Evolutionary conservation across 2,888 invertebrate species (phyloP).

Genomic region (Timandra comae): DNA sequence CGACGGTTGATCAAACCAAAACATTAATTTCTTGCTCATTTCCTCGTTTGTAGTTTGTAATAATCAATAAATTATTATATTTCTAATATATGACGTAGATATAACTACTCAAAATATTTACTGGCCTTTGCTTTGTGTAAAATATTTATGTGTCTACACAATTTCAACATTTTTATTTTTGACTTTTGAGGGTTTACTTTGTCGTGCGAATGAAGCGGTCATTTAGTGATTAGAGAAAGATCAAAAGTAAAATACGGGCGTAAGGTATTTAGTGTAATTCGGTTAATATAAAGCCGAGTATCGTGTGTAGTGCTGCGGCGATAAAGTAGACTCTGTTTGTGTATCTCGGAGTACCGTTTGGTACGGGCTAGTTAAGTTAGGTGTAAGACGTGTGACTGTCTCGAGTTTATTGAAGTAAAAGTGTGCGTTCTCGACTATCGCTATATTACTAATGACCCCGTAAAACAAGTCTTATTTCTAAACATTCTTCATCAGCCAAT

Average conservation of each 20-base stretch:
- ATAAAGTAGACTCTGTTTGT: conserved; percentile 25
- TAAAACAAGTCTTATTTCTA: conserved; percentile 18
- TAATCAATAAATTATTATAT: conserved; percentile 52
- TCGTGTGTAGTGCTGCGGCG: conserved; percentile 4
- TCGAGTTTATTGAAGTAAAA: conserved; percentile 41
- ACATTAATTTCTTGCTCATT: conserved; percentile 59
- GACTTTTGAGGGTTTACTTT: background rate
- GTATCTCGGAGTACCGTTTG: conserved; percentile 42
- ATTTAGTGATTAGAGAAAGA: no score
- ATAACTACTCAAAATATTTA: conserved; percentile 66
- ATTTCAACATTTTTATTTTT: conserved; percentile 41
- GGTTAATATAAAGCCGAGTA: background rate
- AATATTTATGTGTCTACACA: conserved; percentile 46
- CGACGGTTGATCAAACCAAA: conserved; percentile 23
- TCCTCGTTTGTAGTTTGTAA: conserved; percentile 52
- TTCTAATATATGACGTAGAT: conserved; percentile 65
- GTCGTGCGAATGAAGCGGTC: background rate
- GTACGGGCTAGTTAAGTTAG: conserved; percentile 60
- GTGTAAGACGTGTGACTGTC: conserved; percentile 62
- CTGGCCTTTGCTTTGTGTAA: conserved; percentile 64
- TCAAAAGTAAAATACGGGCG: no score
- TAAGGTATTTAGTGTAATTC: background rate
- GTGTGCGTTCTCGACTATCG: conserved; percentile 40
- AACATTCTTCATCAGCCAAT: conserved; percentile 2
- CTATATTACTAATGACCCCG: conserved; percentile 29